phyloP scores from a whole-genome alignment of 2,888 invertebrate genomes.

The Synergus umbraculus region DNA sequence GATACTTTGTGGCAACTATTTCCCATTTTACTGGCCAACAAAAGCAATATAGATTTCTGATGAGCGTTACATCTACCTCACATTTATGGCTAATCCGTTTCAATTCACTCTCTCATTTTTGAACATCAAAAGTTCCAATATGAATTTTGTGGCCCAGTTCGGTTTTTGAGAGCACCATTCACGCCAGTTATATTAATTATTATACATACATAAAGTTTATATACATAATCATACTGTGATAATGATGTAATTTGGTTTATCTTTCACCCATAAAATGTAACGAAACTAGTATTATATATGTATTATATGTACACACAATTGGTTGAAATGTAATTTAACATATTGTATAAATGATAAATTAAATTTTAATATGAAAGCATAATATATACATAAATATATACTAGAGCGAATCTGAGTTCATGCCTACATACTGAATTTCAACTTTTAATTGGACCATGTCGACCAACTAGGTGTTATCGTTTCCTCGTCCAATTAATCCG shows the following conservation, averaged over 20 bases:
- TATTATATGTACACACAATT: too few species aligned
- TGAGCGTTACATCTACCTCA: slow-evolving; percentile 60
- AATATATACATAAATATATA: too few species aligned
- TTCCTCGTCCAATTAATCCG: slow-evolving; percentile 57
- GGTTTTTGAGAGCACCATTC: neutral
- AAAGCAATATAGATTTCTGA: slow-evolving; percentile 57
- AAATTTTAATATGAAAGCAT: too few species aligned
- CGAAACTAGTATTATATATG: too few species aligned
- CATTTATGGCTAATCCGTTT: slow-evolving; percentile 65
- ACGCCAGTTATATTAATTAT: neutral
- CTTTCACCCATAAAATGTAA: neutral
- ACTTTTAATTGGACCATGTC: slow-evolving; percentile 61
- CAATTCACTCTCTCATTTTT: slow-evolving; percentile 56
- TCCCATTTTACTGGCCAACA: slow-evolving; percentile 51
- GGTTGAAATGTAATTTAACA: too few species aligned
- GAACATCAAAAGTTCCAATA: neutral
- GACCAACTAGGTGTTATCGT: slow-evolving; percentile 10
- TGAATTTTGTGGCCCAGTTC: neutral
- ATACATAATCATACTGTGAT: too few species aligned
- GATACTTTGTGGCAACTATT: too few species aligned
- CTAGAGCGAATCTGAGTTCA: neutral
- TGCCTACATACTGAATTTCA: slow-evolving; percentile 55
- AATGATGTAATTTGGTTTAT: neutral
- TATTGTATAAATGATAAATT: too few species aligned
- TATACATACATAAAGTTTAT: neutral